These are phyloP conservation scores for Sparidentex hasta DNA, from an alignment of 2,797 vertebrate species.

Conservation along the genomic window DNA sequence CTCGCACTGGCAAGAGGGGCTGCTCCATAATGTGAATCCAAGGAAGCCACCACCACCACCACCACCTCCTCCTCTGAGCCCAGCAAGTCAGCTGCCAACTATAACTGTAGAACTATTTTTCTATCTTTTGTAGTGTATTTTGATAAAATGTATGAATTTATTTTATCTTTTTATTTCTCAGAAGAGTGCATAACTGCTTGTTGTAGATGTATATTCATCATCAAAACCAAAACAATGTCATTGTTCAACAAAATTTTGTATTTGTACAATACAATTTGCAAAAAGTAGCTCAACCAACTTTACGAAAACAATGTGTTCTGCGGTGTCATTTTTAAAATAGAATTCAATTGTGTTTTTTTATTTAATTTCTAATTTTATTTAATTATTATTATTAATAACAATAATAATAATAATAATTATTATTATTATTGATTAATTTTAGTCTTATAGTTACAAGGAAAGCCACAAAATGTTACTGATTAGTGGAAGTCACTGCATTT, in stretches of 20 bases:
- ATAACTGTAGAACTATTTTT: conserved; percentile 89
- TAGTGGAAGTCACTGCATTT: conserved; percentile 1
- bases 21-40: conserved; percentile 90
- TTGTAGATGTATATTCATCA: conserved; percentile 37
- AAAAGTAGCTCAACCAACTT: conserved; percentile 29
- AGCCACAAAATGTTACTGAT: conserved; percentile 13
- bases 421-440: conserved; percentile 5
- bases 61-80: conserved; percentile 55
- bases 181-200: conserved; percentile 38
- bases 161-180: conserved; percentile 37
- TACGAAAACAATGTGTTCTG: conserved; percentile 10
- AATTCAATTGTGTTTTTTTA: conserved; percentile 34
- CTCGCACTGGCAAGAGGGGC: conserved; percentile 75
- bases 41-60: conserved; percentile 10
- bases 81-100: conserved; percentile 79
- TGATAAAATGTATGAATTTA: conserved; percentile 46
- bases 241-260: conserved; percentile 22
- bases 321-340: conserved; percentile 1
- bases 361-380: conserved; percentile 26
- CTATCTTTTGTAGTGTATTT: conserved; percentile 82
- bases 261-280: conserved; percentile 27
- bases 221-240: conserved; percentile 18
- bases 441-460: conserved; percentile 11
- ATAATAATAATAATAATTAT: conserved; percentile 22
- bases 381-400: conserved; percentile 15